These are phyloP conservation scores for Synodontis membranacea DNA, from an alignment of 2,113 vertebrate genomes.

Conservation along the genomic window DNA sequence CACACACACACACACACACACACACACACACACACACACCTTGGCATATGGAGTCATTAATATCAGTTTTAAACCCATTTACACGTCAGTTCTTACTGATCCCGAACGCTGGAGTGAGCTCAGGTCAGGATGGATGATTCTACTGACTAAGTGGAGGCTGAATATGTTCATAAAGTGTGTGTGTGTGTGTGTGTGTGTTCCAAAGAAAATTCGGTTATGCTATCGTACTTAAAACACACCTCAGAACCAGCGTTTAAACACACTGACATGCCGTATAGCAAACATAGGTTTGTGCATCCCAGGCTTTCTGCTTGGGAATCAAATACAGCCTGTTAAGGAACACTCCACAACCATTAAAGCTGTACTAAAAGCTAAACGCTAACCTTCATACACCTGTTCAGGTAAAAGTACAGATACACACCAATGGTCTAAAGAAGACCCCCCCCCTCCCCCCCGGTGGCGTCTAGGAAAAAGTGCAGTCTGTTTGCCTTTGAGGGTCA, in stretches of 20 bases:
- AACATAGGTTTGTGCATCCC: neutral
- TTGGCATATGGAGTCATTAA: slow-evolving; percentile 10
- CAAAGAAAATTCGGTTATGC: neutral
- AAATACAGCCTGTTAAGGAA: too few species aligned
- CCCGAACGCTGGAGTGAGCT: neutral
- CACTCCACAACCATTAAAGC: too few species aligned
- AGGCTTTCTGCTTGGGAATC: too few species aligned
- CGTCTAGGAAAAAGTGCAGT: too few species aligned
- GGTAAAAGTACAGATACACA: neutral
- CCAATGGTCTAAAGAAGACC: too few species aligned
- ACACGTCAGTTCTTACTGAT: slow-evolving; percentile 61
- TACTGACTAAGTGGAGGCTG: neutral
- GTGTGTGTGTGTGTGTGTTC: neutral
- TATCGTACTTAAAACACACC: neutral
- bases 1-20: neutral
- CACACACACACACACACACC: slow-evolving; percentile 38
- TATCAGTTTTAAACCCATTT: slow-evolving; percentile 51
- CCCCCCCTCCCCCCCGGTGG: too few species aligned
- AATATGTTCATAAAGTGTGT: neutral
- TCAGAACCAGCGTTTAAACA: neutral
- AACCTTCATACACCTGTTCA: neutral
- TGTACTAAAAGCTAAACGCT: too few species aligned
- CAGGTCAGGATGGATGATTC: neutral
- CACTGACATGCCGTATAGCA: too few species aligned
- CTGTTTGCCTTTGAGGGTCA: too few species aligned